These are phyloP conservation scores for Archivesica marissinica DNA, from an alignment of 1,140 invertebrate genomes.

Conservation along the genomic window DNA sequence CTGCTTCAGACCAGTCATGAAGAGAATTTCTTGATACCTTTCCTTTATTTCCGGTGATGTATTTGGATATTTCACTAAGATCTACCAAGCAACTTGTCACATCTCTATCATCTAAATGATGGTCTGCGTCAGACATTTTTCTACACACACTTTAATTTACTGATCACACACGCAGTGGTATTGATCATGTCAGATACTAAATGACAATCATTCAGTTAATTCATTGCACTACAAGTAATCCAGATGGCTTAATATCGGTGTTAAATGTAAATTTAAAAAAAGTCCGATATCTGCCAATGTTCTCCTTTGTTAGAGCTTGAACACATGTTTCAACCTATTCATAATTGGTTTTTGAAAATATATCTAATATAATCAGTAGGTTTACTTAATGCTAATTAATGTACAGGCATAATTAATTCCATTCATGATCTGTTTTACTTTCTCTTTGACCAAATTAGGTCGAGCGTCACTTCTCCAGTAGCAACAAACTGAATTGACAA, in stretches of 20 bases:
- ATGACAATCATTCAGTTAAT: background rate
- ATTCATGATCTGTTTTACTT: slow-evolving; percentile 9
- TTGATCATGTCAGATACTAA: background rate
- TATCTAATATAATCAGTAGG: background rate
- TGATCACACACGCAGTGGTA: too few relatives aligned
- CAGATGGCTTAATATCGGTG: background rate
- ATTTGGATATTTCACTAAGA: slow-evolving; percentile 59
- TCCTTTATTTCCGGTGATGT: slow-evolving; percentile 42
- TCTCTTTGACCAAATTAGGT: slow-evolving; percentile 7
- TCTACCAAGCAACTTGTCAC: slow-evolving; percentile 56
- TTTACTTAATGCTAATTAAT: background rate
- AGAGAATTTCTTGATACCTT: slow-evolving; percentile 40
- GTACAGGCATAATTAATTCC: background rate
- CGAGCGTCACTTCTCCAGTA: slow-evolving; percentile 33
- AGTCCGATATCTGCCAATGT: background rate
- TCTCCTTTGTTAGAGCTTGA: background rate
- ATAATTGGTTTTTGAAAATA: too few relatives aligned
- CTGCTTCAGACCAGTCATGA: slow-evolving; percentile 71
- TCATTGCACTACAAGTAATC: slow-evolving; percentile 4
- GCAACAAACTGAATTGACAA: slow-evolving; percentile 9
- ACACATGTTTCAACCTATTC: background rate
- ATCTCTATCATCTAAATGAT: slow-evolving; percentile 64
- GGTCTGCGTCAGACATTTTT: slow-evolving; percentile 63
- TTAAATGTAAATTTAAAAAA: background rate
- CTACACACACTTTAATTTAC: background rate